Evolutionary conservation across 2,888 invertebrate genomes (phyloP), one percentile per base, ranked within the genome.

Genomic region (Paralinhomoeus sp.): DNA sequence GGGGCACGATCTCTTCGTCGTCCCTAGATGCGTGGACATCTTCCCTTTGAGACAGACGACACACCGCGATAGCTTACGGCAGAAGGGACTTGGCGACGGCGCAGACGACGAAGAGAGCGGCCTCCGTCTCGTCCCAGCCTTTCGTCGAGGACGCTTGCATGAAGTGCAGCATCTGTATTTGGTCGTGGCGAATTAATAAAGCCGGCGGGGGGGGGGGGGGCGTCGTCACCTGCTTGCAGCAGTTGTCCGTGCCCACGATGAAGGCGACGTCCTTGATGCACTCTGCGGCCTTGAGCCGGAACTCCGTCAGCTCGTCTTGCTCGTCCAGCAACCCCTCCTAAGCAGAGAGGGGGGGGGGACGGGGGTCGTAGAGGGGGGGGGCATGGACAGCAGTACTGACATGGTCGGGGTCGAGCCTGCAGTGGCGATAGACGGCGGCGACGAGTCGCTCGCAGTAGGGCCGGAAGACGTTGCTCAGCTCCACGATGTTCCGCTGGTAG

Each of bases 241-340:
- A 84, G 31, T 78, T 75, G 48, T 79, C 78, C 27, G 87, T 85
- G 1, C 89, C 87, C 48, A 91, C 80, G 44, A 93, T 81, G 66
- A 91, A 93, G 37, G 87, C 82, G 39, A 93, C 82, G 62, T 97
- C 93, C 63, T 87, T 85, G 49, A 93, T 80, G 45, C 93, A 69
- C 61, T 93, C 91, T 27, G 80, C 78, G 20, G 85, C 85, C 60
- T 24, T 18, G 21, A 83, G 77, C 49, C 97, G 74, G 65, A 81
- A 81, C 52, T 78, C 78, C 45, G 72, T 72, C 72, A 89, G 85
- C 44, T 69, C 69, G 57, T 82, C 82, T 1, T 74, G 75, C 45
- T 80, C 78, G 48, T 80, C 78, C 2, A 83, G 74, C 39, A 85
- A 66, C 21, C 80, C 79, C 45, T 84, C 73, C 69, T 72, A 57